Evolutionary conservation across 2,888 invertebrate genomes (phyloP).

Genomic region (Dryocosmus kuriphilus): DNA sequence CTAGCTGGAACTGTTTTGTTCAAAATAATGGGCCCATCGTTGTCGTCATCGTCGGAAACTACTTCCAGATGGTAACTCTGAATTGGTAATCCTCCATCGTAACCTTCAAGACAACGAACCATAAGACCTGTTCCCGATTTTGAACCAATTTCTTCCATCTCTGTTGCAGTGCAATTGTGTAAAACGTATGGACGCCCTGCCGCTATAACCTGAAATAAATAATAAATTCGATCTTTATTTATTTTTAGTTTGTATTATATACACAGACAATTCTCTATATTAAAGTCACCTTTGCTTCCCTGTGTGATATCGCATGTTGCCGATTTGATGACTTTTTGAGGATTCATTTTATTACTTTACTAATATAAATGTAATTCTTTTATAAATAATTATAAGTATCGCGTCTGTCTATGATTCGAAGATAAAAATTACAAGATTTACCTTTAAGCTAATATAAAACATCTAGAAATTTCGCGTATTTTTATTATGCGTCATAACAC

Average conservation of each 20-base stretch:
- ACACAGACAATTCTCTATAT: no score
- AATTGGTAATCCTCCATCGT: slow-evolving; percentile 89
- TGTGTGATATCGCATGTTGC: no score
- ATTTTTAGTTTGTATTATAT: not conserved
- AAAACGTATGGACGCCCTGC: slow-evolving; percentile 88
- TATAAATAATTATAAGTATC: no score
- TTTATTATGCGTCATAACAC: no score
- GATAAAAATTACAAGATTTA: no score
- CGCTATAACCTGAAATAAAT: slow-evolving; percentile 70
- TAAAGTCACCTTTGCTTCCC: no score
- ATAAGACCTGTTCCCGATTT: slow-evolving; percentile 84
- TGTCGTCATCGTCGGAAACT: slow-evolving; percentile 69
- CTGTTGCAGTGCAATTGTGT: slow-evolving; percentile 92
- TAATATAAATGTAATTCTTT: no score
- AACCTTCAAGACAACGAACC: slow-evolving; percentile 92
- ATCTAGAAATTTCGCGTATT: no score
- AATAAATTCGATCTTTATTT: slow-evolving; percentile 41
- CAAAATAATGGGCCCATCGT: slow-evolving; percentile 56
- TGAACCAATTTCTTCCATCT: slow-evolving; percentile 81
- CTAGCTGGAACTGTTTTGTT: slow-evolving; percentile 80
- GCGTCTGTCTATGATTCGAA: no score
- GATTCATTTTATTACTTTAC: no score
- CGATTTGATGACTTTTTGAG: no score
- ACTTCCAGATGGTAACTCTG: slow-evolving; percentile 72
- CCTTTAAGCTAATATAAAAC: no score